These are phyloP conservation scores for Psylliodes chrysocephalus DNA, from an alignment of 2,888 invertebrate species.

Conservation along the genomic window DNA sequence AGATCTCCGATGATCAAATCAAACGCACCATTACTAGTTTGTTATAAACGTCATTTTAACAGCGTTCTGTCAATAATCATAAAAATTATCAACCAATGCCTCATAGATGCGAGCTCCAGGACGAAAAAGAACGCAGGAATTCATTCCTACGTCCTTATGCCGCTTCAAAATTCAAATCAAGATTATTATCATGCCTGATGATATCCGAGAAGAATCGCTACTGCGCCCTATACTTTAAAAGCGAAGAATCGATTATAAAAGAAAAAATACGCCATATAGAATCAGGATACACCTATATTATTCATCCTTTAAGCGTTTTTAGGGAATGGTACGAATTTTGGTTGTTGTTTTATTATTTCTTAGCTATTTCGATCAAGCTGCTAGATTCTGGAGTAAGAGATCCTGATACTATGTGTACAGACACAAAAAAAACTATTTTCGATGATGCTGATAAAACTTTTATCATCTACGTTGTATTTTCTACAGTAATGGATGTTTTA, in stretches of 20 bases:
- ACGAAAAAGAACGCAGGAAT: too few species aligned
- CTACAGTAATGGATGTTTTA: constrained; percentile 17
- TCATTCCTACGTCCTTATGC: neutral
- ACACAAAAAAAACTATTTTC: neutral
- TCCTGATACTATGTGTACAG: neutral
- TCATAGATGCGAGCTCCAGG: too few species aligned
- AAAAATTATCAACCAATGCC: too few species aligned
- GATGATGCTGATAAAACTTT: neutral
- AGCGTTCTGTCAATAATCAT: too few species aligned
- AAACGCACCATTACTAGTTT: too few species aligned
- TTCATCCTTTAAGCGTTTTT: constrained; percentile 37
- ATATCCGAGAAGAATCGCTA: constrained; percentile 21
- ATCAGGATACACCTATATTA: constrained; percentile 22
- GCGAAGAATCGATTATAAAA: constrained; percentile 22
- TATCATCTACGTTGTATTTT: neutral
- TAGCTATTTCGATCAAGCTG: constrained; percentile 16
- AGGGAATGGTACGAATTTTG: constrained; percentile 24
- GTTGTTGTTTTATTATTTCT: constrained; percentile 20
- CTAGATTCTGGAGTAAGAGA: constrained; percentile 20
- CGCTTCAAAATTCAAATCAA: neutral
- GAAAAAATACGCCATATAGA: constrained; percentile 32
- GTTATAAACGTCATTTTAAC: too few species aligned
- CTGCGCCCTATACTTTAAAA: constrained; percentile 24
- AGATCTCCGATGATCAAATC: too few species aligned
- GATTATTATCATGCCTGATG: neutral